Conservation (phyloP, 1,140 invertebrate genomes). For the Brachionus calyciflorus region DNA sequence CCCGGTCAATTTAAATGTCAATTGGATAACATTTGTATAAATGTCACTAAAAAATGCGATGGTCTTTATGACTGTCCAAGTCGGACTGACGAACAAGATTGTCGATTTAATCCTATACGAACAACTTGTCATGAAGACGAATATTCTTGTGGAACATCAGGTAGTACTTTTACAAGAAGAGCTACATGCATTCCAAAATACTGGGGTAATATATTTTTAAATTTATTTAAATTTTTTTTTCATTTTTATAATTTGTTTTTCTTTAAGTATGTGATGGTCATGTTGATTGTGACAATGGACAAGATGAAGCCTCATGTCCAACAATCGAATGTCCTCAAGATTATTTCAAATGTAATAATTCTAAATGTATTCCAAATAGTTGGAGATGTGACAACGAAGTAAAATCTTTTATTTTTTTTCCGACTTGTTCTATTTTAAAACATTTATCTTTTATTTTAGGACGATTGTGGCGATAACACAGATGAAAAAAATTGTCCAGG, state of each 20-base stretch:
- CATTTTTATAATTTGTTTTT: too few relatives aligned
- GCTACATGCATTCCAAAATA: neutral
- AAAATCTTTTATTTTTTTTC: too few relatives aligned
- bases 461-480: conserved; percentile 51
- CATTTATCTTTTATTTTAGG: conserved; percentile 43
- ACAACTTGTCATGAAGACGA: conserved; percentile 2
- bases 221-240: conserved; percentile 18
- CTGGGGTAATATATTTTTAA: neutral
- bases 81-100: conserved; percentile 28
- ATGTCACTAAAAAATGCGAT: conserved; percentile 9
- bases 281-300: conserved; percentile 76
- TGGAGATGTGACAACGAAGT: conserved; percentile 65
- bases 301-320: conserved; percentile 74
- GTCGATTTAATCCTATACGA: neutral
- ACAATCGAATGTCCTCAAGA: neutral
- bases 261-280: conserved; percentile 27
- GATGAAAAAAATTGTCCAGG: conserved; percentile 52
- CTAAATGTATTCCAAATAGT: conserved; percentile 70
- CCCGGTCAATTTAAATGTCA: conserved; percentile 85
- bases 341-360: conserved; percentile 43
- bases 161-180: neutral
- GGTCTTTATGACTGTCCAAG: conserved; percentile 30
- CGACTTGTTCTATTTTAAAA: too few relatives aligned
- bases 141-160: conserved; percentile 23
- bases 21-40: conserved; percentile 18